Evolutionary conservation across 2,113 vertebrate species (phyloP), one percentile per base, ranked within the genome.

Genomic region (Coptodon rendalli): DNA sequence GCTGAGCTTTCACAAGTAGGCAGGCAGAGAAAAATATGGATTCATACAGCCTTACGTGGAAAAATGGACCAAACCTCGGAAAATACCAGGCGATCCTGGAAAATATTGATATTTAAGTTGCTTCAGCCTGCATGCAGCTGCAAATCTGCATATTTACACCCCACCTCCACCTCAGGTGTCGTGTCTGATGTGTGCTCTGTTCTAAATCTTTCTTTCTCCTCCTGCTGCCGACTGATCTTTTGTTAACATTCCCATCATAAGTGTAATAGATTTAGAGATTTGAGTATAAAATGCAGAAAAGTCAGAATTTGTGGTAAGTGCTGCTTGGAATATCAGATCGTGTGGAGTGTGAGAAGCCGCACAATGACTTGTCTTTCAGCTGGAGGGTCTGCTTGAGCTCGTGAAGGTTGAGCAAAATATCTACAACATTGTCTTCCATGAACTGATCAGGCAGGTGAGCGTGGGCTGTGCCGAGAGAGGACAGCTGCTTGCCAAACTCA

Each of bases 401-500:
- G 85, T 98, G 87, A 97, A 95, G 85, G 95, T 89, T 3, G 98
- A 99, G 83, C 97, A 99, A 95, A 97, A 96, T 76, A 97, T 98
- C 94, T 99, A 98, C 93, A 98, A 98, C 86, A 94, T 97, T 1
- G 89, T 98, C 50, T 99, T 98, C 93, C 97, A 98, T 81, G 97
- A 99, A 63, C 83, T 99, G 84, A 98, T 99, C 93, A 95, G 97
- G 52, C 98, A 99, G 93, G 97, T 98, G 94, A 97, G 96, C 4
- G 96, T 98, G 89, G 96, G 96, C 80, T 98, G 98, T 86, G 87
- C 89, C 11, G 98, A 99, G 84, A 96, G 97, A 94, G 98, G 98
- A 89, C 95, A 98, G 83, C 96, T 99, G 29, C 96, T 98, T 6
- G 97, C 97, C 8, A 98, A 97, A 92, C 95, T 98, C 96, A 97